These are phyloP conservation scores for Eremophila alpestris DNA, from an alignment of 2,797 vertebrate species.

Conservation along the genomic window DNA sequence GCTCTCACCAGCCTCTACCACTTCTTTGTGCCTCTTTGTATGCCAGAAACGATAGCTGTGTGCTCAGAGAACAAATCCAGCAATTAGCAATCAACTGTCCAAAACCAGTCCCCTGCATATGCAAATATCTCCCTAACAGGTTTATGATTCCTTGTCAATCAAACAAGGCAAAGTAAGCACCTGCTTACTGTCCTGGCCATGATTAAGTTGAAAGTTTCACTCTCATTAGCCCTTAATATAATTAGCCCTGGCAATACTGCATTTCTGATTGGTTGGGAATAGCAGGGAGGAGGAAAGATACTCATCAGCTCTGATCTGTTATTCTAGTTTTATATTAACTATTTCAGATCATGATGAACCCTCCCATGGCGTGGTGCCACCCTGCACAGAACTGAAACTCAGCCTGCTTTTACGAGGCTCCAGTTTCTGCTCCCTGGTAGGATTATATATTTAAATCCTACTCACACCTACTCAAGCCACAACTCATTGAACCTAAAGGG, in stretches of 20 bases:
- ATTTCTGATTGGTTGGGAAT: constrained; percentile 35
- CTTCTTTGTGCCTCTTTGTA: background rate
- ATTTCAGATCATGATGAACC: background rate
- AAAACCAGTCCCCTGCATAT: constrained; percentile 24
- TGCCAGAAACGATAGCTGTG: background rate
- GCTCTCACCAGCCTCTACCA: background rate
- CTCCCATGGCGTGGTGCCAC: background rate
- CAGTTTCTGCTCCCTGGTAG: background rate
- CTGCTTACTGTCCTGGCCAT: background rate
- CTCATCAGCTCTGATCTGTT: constrained; percentile 47
- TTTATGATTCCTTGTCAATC: constrained; percentile 45
- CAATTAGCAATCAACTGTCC: background rate
- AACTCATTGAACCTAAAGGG: background rate
- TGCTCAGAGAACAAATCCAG: background rate
- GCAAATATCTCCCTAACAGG: constrained; percentile 19
- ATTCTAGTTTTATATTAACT: constrained; percentile 58
- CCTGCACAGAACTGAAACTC: background rate
- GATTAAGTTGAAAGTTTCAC: constrained; percentile 39
- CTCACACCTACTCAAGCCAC: background rate
- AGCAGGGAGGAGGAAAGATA: constrained; percentile 41
- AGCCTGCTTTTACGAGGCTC: background rate
- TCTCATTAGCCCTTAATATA: constrained; percentile 46
- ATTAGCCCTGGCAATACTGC: background rate
- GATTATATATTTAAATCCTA: background rate
- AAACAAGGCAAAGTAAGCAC: constrained; percentile 54